Base-by-base conservation (phyloP, 1,140 invertebrate species). In the Macrotrachela quadricornifera region DNA sequence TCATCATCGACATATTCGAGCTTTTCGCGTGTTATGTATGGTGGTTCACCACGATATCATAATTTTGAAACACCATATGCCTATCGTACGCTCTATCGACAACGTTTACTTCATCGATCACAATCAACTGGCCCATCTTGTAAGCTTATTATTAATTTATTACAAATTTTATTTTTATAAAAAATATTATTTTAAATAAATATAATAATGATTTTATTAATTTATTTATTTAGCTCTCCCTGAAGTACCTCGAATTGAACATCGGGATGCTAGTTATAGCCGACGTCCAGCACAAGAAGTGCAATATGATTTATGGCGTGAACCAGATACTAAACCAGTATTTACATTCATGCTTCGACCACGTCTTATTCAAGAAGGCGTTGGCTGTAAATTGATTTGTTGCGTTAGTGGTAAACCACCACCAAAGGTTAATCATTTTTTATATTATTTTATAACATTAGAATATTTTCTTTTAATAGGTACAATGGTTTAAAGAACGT, bases 321-420 rank as follows among this genome's bases (percentile, higher is more conserved):
- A 50, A 42, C 54, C 54, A 6, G 48, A 55, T 39, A 44, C 83
- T 16, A 50, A 50, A 42, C 92, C 92, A 46, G 80, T 77, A 63
- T 97, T 97, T 71, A 92, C 85, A 59, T 97, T 99, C 82, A 78
- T 86, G 60, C 77, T 99, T 48, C 78, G 94, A 68, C 88, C 90
- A 64, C 82, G 94, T 67, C 82, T 96, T 53, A 96, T 99, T 75
- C 92, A 97, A 71, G 64, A 68, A 39, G 72, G 73, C 16, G 61
- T 71, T 50, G 68, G 69, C 21, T 81, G 86, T 59, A 97, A 99
- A 73, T 76, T 99, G n/a, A 77, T 96, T 6, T 95, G 90, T 68
- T 94, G 90, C 64, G 74, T 97, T 13, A 80, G 81, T 59, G 90
- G 88, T 49, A 86, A 85, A 66, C 94, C 94, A 57, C 76, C 80